These are phyloP conservation scores for Amiota minor DNA, from an alignment of 2,888 invertebrate genomes.

Conservation along the genomic window DNA sequence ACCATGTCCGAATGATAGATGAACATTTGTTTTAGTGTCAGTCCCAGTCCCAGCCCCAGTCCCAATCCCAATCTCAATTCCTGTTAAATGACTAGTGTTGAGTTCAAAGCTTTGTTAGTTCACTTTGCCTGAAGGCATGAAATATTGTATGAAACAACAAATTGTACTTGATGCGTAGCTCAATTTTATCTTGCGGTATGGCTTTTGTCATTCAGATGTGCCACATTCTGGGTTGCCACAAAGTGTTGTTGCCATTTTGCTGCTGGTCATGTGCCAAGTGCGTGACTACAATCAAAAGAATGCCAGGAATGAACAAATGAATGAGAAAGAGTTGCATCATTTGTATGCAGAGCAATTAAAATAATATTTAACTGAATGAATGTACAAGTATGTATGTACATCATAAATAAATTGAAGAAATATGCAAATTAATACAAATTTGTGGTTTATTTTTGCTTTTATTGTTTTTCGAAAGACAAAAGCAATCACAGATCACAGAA, in stretches of 20 bases:
- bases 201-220: neutral
- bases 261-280: neutral
- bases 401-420: neutral
- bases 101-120: no score
- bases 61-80: no score
- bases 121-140: no score
- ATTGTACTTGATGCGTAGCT: no score
- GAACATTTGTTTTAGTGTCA: no score
- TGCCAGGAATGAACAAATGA: no score
- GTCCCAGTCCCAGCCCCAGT: no score
- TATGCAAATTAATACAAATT: neutral
- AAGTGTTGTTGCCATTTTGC: conserved; percentile 9
- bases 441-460: neutral
- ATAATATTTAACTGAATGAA: conserved; percentile 12
- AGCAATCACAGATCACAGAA: neutral
- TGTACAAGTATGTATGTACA: no score
- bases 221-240: neutral
- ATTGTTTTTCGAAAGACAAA: neutral
- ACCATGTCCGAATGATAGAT: no score
- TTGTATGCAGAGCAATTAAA: conserved; percentile 11
- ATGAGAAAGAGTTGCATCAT: neutral
- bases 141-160: no score
- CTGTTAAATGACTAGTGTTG: no score
- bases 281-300: conserved; percentile 8
- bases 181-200: neutral